Base-by-base conservation (phyloP, 1,140 invertebrate genomes). In the Zaprionus tsacasi region DNA sequence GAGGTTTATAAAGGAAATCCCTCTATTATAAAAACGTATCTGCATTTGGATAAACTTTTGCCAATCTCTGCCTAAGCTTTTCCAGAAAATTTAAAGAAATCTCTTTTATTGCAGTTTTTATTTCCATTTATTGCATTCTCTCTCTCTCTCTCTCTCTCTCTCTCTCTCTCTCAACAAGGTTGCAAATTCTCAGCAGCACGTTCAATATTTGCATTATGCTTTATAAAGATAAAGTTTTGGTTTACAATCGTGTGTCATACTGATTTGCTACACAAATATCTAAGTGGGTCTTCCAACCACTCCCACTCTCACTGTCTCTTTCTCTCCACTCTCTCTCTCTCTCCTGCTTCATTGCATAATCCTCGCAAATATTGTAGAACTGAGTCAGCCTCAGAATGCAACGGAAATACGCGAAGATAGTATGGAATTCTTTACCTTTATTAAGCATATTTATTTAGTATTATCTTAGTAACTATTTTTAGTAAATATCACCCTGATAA, bases 321-420 rank as follows among this genome's bases (percentile, higher is more conserved):
- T 48, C 1, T 50, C 17, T 48, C 17, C 30, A 5, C 21, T 21
- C 21, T 21, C 21, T 21, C 21, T 59, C 21, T n/a, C 8, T 43
- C 0, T 54, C n/a, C n/a, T n/a, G n/a, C n/a, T n/a, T 56, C 70
- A 70, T 73, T 74, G 66, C 64, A 68, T 76, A 71, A 70, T 64
- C 61, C 66, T 11, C 2, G 56, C 65, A 79, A 86, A 86, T 87
- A 79, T 86, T 87, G 65, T 15, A 7, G 50, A 8, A 38, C 35
- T 83, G 81, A 83, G 45, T 73, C 74, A 82, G 55, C 27, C n/a
- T 35, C 17, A 10, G 38, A 33, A 69, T 65, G 27, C 33, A 60
- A 48, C 33, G 30, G 40, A 57, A 25, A 36, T 50, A 17, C 35
- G 10, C 15, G 11, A 15, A 11, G 15, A 38, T 25, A 6, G 10